A percentile compares a stretch with the other conserved stretches of the same genome.
phyloP scores from a whole-genome alignment of 2,113 vertebrate species.

The Tichodroma muraria region DNA sequence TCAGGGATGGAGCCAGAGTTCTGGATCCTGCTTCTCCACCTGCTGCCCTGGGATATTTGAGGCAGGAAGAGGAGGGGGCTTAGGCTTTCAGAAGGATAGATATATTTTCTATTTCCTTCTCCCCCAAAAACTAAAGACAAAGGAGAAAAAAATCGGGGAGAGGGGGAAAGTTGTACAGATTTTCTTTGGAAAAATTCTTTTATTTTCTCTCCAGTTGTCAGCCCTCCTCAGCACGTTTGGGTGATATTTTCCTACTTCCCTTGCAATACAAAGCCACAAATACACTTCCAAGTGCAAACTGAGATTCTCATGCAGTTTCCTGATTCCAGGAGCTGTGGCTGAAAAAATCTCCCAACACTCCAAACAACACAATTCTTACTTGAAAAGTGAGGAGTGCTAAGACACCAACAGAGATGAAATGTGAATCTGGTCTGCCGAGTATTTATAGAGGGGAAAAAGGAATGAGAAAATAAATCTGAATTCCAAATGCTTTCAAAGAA shows the following conservation, averaged over 20 bases:
- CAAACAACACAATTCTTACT: not conserved
- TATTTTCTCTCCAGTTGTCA: not conserved
- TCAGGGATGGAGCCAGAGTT: not conserved
- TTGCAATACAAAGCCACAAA: slow-evolving; percentile 19
- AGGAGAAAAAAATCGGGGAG: not conserved
- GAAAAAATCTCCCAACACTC: not conserved
- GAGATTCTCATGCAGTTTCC: not conserved
- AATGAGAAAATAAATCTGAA: not conserved
- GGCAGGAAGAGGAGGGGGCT: not conserved
- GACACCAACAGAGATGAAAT: not conserved
- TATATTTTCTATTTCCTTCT: not conserved
- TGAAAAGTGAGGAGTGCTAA: not conserved
- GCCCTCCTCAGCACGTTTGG: not conserved
- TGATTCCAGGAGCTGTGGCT: not conserved
- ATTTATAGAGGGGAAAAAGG: not conserved
- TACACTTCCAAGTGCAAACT: not conserved
- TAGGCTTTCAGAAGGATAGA: not conserved
- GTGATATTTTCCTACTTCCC: slow-evolving; percentile 19
- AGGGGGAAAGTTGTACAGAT: not conserved
- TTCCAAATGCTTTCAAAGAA: not conserved
- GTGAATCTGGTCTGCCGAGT: not conserved
- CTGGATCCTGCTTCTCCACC: not conserved
- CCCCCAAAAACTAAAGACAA: not conserved
- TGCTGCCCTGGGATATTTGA: not conserved
- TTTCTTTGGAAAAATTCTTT: not conserved